These are phyloP conservation scores for Atta colombica DNA, from an alignment of 1,140 invertebrate genomes.

Conservation along the genomic window DNA sequence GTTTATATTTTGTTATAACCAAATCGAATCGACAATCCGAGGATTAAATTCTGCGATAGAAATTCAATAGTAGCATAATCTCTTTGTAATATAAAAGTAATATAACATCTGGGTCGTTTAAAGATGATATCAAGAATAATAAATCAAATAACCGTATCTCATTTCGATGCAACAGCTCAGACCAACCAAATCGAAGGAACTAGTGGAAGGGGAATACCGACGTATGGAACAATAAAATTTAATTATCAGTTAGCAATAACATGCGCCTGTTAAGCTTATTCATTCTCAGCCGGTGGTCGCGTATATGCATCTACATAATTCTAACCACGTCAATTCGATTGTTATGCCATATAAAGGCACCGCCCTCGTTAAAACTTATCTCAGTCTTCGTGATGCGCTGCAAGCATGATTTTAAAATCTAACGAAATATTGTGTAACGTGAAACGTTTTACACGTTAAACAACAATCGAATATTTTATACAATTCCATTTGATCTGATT, in stretches of 20 bases:
- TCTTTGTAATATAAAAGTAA: constrained; percentile 27
- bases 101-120: constrained; percentile 26
- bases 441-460: constrained; percentile 35
- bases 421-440: constrained; percentile 52
- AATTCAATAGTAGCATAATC: background rate
- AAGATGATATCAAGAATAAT: constrained; percentile 59
- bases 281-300: constrained; percentile 37
- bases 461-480: background rate
- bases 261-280: constrained; percentile 50
- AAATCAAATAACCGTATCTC: constrained; percentile 50
- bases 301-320: constrained; percentile 53
- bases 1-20: background rate
- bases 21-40: background rate
- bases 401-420: background rate
- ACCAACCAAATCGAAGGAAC: constrained; percentile 9
- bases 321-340: constrained; percentile 56
- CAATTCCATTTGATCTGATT: background rate
- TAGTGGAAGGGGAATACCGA: constrained; percentile 14
- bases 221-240: constrained; percentile 67
- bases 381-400: constrained; percentile 43
- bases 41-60: constrained; percentile 22
- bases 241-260: constrained; percentile 74
- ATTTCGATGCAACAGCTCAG: constrained; percentile 50
- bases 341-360: constrained; percentile 66
- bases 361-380: constrained; percentile 44